Evolutionary conservation across 2,113 vertebrate genomes (phyloP).

Genomic region (Corvus moneduloides): DNA sequence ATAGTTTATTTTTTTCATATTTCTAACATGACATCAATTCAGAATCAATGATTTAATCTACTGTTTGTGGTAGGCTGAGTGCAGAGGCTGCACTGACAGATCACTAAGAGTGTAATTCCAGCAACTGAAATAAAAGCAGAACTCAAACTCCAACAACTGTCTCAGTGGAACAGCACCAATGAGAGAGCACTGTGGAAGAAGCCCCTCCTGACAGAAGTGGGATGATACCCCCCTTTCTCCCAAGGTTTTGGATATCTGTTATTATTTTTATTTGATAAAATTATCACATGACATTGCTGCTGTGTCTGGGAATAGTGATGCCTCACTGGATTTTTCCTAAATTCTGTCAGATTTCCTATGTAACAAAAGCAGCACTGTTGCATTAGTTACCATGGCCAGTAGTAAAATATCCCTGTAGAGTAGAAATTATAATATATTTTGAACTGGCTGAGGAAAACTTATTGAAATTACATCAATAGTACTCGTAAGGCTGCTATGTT

Average conservation of each 20-base stretch:
- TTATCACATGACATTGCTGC: not conserved
- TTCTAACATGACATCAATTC: not conserved
- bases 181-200: not conserved
- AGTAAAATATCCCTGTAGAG: not conserved
- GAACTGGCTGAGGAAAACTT: not conserved
- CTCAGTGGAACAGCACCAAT: not conserved
- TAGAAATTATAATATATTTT: not conserved
- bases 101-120: not conserved
- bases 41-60: not conserved
- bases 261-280: not conserved
- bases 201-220: not conserved
- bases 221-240: not conserved
- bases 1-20: not conserved
- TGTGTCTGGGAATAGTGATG: not conserved
- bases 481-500: not conserved
- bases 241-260: not conserved
- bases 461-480: not conserved
- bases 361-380: not conserved
- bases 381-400: not conserved
- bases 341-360: not conserved
- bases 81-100: not conserved
- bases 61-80: not conserved
- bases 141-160: not conserved
- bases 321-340: not conserved
- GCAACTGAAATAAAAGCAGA: not conserved